Base-by-base conservation (phyloP, 2,113 vertebrate species). In the Callionymus lyra region DNA sequence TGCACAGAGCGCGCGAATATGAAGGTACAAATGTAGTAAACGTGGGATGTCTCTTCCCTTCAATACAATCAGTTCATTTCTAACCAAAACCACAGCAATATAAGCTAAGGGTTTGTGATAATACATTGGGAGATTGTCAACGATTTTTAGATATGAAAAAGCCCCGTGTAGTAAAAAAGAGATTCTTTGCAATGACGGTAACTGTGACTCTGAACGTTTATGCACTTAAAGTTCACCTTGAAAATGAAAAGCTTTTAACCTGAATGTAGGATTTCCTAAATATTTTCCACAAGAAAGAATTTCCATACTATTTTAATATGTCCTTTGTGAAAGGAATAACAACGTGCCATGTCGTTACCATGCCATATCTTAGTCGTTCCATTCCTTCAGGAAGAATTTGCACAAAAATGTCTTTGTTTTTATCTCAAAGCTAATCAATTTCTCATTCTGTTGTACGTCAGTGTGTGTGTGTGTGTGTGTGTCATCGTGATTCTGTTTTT, bases 211-310 rank as follows among this genome's bases (percentile, higher is more conserved):
- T n/a, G n/a, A 50, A 59, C 59, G 47, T 35, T 82, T 82, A 80
- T 81, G 81, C 81, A 84, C 80, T 79, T 79, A 37, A 59, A 38
- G 36, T 65, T 66, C 41, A 51, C 49, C 44, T 59, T 64, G 15
- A 52, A 38, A 50, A 39, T 36, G 35, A 52, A 54, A n/a, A 32
- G 41, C 52, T 10, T 11, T 6, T 9, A 19, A 41, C 62, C 49
- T 72, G 68, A 80, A 77, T 73, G 69, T 78, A 59, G 63, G 53
- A 44, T 31, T 59, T 58, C 53, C 34, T 55, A 13, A 55, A 56
- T 44, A 37, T 61, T 33, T 65, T 45, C 37, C 17, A 34, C 8
- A 8, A 27, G 21, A 27, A 27, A 27, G 21, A 27, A 5, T 27
- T 27, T 27, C 21, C 21, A 27, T 27, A n/a, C n/a, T n/a, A 27